A percentile compares a stretch with the other conserved stretches of the same genome.
These are phyloP conservation scores for Enteromius unitaeniatus DNA, from an alignment of 2,797 vertebrate genomes.

Conservation along the genomic window DNA sequence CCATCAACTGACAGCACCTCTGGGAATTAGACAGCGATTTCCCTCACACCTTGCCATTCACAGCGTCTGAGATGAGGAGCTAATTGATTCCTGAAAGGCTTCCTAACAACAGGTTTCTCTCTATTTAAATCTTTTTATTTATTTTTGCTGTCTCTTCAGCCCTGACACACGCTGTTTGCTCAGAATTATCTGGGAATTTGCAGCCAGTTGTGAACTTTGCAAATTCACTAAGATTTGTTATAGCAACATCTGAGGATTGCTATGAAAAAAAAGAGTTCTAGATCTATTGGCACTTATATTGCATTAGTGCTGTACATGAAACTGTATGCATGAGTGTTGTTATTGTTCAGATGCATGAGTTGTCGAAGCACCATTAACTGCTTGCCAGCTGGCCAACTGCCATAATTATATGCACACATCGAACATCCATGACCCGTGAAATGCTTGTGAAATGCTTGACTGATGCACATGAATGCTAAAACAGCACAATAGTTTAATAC, in stretches of 20 bases:
- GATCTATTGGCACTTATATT: slow-evolving; percentile 21
- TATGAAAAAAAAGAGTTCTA: not conserved
- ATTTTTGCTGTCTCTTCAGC: not conserved
- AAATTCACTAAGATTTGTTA: not conserved
- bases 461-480: slow-evolving; percentile 25
- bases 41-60: slow-evolving; percentile 22
- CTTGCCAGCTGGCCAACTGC: slow-evolving; percentile 40
- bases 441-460: slow-evolving; percentile 32
- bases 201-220: not conserved
- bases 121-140: not conserved
- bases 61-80: slow-evolving; percentile 5
- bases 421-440: slow-evolving; percentile 27
- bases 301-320: slow-evolving; percentile 1
- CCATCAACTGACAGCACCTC: slow-evolving; percentile 47
- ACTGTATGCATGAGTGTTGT: slow-evolving; percentile 9
- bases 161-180: not conserved
- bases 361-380: slow-evolving; percentile 21
- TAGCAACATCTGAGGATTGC: not conserved
- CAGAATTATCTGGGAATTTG: not conserved
- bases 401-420: slow-evolving; percentile 32
- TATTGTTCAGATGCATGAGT: slow-evolving; percentile 17
- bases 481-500: slow-evolving; percentile 17
- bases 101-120: slow-evolving; percentile 38
- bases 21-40: slow-evolving; percentile 51
- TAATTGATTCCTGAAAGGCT: slow-evolving; percentile 53